Conservation (phyloP, 2,113 vertebrate species). For the Phylloscopus trochilus region DNA sequence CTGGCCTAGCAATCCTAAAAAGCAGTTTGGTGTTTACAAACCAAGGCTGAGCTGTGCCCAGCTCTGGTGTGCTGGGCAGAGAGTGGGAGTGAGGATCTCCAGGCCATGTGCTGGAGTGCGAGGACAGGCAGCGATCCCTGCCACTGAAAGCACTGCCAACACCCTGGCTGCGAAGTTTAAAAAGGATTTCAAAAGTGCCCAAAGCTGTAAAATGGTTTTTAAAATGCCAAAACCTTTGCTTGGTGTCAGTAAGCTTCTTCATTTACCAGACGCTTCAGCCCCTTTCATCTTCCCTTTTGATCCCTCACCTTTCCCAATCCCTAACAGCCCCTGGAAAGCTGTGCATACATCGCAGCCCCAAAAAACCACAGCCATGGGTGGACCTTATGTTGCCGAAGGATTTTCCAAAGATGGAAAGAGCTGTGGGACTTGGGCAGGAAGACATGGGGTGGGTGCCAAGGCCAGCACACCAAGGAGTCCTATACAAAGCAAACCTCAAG, state of each 20-base stretch:
- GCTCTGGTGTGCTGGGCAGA: background rate
- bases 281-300: background rate
- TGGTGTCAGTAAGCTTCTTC: background rate
- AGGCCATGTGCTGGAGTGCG: background rate
- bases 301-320: background rate
- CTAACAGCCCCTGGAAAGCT: background rate
- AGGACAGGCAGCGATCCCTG: background rate
- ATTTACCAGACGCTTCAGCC: background rate
- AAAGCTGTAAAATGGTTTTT: background rate
- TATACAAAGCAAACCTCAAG: background rate
- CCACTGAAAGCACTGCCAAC: rapidly evolving
- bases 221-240: background rate
- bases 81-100: background rate
- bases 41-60: background rate
- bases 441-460: background rate
- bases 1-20: background rate
- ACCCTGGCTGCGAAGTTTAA: background rate
- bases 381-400: background rate
- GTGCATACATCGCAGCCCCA: rapidly evolving
- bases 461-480: background rate
- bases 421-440: background rate
- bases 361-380: rapidly evolving
- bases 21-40: slow-evolving; percentile 24
- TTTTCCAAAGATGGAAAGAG: background rate
- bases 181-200: background rate